Evolutionary conservation across 2,888 invertebrate species (phyloP), one percentile per base, ranked within the genome.

Genomic region (Andrena haemorrhoa): DNA sequence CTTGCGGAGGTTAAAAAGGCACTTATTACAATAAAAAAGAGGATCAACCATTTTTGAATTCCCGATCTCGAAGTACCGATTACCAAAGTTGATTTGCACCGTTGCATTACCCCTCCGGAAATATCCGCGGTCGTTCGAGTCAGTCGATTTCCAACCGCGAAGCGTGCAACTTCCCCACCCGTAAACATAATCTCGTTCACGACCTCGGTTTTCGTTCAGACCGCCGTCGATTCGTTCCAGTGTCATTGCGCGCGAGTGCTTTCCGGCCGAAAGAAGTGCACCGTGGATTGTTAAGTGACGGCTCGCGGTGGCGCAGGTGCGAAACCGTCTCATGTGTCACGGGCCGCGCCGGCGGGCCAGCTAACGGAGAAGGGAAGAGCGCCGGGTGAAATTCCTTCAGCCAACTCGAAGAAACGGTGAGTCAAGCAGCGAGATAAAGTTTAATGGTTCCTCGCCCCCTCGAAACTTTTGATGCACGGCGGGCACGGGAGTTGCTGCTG

Each of bases 371-470:
- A 56, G 23, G 7, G 68, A 70, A 75, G 49, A 71, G 68, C 75
- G n/a, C 26, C 68, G 47, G 51, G 68, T 65, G 73, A 73, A 75
- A 83, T 76, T 75, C 70, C 78, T 66, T 78, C 49, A 61, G 79
- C 63, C 79, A 75, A 69, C 72, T 83, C 77, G 71, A 73, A 83
- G 78, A 85, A 87, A 82, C 85, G 86, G 87, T 87, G 82, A 87
- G 87, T 87, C 83, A 68, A 83, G 81, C 69, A 75, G 71, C 76
- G 66, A 71, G 79, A 86, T 83, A 76, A 87, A 87, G 83, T 83
- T 87, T 85, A 83, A 87, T 79, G 76, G 78, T 74, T 77, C 71
- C 53, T 80, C 51, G 56, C 56, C 23, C 72, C 29, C 65, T 31
- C 56, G 75, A 47, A 80, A 84, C 80, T 82, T 84, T 86, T 80